Percentiles rank a stretch among this genome's conserved stretches.
Conservation (phyloP, 1,140 invertebrate genomes). For the Calycopis cecrops region DNA sequence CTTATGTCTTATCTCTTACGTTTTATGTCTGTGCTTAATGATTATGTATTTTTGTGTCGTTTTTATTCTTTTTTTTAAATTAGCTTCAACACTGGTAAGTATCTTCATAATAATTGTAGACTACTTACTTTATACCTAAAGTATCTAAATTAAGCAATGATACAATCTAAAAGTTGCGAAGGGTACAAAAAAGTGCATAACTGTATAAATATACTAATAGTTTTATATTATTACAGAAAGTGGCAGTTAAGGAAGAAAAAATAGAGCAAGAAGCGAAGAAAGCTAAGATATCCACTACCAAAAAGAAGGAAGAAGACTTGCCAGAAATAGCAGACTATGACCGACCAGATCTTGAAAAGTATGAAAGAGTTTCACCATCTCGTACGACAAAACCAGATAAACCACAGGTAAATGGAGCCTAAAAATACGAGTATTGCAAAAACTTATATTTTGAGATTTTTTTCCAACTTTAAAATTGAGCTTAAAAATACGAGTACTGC, state of each 20-base stretch:
- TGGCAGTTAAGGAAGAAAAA: slow-evolving; percentile 57
- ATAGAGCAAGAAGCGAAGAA: slow-evolving; percentile 63
- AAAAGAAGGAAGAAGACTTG: slow-evolving; percentile 78
- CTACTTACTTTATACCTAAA: too few relatives aligned
- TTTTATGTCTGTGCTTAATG: too few relatives aligned
- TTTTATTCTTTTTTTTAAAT: too few relatives aligned
- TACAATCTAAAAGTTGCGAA: too few relatives aligned
- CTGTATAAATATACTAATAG: background rate
- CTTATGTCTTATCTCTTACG: too few relatives aligned
- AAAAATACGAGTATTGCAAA: slow-evolving; percentile 1
- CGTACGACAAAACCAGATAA: slow-evolving; percentile 65
- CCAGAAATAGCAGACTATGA: slow-evolving; percentile 85
- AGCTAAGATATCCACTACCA: slow-evolving; percentile 54
- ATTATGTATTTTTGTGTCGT: too few relatives aligned
- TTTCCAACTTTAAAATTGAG: too few relatives aligned
- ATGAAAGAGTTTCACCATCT: slow-evolving; percentile 68
- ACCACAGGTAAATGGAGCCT: slow-evolving; percentile 37
- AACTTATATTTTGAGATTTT: too few relatives aligned
- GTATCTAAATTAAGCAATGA: too few relatives aligned
- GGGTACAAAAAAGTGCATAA: background rate
- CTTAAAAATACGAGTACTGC: too few relatives aligned
- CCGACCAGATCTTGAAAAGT: slow-evolving; percentile 76
- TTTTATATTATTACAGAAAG: slow-evolving; percentile 53
- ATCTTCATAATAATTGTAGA: too few relatives aligned
- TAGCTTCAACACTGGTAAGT: too few relatives aligned